These are phyloP conservation scores for Panthera tigris DNA, from an alignment of 2,113 vertebrate species.

Conservation along the genomic window DNA sequence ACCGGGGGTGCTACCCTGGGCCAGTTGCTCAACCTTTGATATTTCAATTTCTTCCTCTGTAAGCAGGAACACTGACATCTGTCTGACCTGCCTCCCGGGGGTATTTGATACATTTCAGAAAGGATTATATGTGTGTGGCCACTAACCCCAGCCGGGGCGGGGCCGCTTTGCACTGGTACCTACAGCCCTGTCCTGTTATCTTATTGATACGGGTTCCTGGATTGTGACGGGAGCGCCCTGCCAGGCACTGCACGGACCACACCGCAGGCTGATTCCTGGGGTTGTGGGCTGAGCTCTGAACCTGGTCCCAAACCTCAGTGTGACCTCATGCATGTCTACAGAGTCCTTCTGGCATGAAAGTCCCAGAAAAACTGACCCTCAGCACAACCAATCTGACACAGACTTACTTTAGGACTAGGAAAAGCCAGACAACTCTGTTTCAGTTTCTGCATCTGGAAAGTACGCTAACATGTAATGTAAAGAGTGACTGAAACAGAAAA, in stretches of 20 bases:
- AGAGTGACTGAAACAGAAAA: neutral
- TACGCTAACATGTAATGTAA: neutral
- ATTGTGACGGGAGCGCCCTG: fast-evolving
- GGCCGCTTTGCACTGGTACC: neutral
- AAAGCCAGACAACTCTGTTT: neutral
- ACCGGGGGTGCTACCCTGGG: fast-evolving
- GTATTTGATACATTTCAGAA: neutral
- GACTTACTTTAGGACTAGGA: neutral
- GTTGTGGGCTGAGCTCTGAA: neutral
- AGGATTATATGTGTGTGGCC: neutral
- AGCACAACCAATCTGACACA: neutral
- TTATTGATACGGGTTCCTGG: neutral
- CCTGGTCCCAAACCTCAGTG: neutral
- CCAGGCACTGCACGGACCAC: neutral
- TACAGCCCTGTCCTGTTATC: too few species aligned
- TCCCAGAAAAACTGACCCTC: neutral
- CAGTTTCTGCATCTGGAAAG: neutral
- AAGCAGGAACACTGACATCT: neutral
- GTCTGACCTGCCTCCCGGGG: neutral
- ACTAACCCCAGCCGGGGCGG: neutral
- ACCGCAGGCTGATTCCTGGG: neutral
- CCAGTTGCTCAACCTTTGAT: neutral
- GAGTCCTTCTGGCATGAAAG: neutral
- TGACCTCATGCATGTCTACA: neutral
- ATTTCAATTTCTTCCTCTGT: neutral